Evolutionary conservation across 2,888 invertebrate species (phyloP).

Genomic region (Aspidiotus rigidus): DNA sequence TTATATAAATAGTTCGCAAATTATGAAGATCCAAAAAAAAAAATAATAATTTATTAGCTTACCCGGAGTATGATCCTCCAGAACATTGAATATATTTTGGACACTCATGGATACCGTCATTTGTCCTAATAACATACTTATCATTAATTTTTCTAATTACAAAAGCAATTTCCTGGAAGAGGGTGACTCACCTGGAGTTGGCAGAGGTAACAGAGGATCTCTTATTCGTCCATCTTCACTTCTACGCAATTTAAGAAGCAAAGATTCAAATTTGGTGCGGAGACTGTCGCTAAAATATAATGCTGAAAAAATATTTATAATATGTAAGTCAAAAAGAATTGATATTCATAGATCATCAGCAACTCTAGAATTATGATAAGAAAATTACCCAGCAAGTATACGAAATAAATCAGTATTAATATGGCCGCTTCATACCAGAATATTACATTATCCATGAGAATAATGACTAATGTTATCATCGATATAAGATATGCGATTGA

Average conservation of each 20-base stretch:
- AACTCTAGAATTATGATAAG: background rate
- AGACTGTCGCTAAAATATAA: conserved; percentile 16
- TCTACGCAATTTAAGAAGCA: conserved; percentile 6
- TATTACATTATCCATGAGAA: conserved; percentile 43
- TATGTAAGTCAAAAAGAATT: too few relatives aligned
- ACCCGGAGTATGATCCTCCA: conserved; percentile 33
- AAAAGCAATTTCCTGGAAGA: background rate
- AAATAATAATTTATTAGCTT: background rate
- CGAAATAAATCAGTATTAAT: conserved; percentile 42
- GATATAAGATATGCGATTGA: conserved; percentile 42
- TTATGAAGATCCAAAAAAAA: background rate
- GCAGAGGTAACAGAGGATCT: too few relatives aligned
- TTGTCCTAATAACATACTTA: conserved; percentile 24
- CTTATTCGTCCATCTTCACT: background rate
- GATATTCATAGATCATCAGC: too few relatives aligned
- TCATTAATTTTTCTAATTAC: conserved; percentile 1
- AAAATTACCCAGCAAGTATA: conserved; percentile 41
- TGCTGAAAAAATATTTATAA: conserved; percentile 16
- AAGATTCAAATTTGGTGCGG: conserved; percentile 16
- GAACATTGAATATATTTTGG: conserved; percentile 27
- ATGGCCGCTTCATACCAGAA: conserved; percentile 44
- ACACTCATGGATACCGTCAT: conserved; percentile 28
- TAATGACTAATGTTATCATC: conserved; percentile 42
- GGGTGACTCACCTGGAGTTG: too few relatives aligned
- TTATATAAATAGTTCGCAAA: background rate